These are phyloP conservation scores for Drosophila pseudoobscura DNA, from an alignment of 1,140 invertebrate genomes.

Conservation along the genomic window DNA sequence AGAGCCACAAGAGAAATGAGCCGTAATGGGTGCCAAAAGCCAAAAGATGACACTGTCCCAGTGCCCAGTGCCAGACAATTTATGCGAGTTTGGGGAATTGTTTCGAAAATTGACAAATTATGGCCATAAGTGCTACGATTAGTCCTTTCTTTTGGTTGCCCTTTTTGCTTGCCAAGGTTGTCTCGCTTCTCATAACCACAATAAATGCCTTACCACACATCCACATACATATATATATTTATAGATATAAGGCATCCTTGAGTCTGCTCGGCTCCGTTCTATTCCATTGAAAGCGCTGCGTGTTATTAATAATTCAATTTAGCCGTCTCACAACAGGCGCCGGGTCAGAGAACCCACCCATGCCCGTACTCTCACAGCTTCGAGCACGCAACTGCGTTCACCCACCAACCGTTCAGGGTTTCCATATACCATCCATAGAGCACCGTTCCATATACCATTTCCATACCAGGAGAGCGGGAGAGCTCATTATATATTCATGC, in stretches of 20 bases:
- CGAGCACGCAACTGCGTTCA: constrained; percentile 49
- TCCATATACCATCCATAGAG: background rate
- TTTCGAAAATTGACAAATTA: constrained; percentile 82
- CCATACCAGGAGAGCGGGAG: background rate
- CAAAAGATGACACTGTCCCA: constrained; percentile 27
- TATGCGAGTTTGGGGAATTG: constrained; percentile 71
- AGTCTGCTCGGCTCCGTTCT: constrained; percentile 9
- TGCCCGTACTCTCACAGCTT: background rate
- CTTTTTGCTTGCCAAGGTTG: constrained; percentile 49
- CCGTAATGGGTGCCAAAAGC: constrained; percentile 75
- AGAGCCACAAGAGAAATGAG: constrained; percentile 47
- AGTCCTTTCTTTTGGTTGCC: constrained; percentile 36
- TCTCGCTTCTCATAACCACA: constrained; percentile 41
- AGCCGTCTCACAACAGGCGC: constrained; percentile 51
- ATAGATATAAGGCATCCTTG: constrained; percentile 16
- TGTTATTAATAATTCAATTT: constrained; percentile 81
- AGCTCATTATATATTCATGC: constrained; percentile 77
- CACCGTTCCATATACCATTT: constrained; percentile 18
- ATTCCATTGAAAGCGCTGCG: constrained; percentile 38
- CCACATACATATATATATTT: constrained; percentile 17
- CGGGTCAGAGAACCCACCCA: constrained; percentile 35
- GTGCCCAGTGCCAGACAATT: constrained; percentile 45
- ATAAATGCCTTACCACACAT: constrained; percentile 11
- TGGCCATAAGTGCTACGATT: constrained; percentile 74
- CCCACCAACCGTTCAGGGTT: background rate